phyloP scores from a whole-genome alignment of 1,140 invertebrate genomes.

The Drosophila sulfurigaster region DNA sequence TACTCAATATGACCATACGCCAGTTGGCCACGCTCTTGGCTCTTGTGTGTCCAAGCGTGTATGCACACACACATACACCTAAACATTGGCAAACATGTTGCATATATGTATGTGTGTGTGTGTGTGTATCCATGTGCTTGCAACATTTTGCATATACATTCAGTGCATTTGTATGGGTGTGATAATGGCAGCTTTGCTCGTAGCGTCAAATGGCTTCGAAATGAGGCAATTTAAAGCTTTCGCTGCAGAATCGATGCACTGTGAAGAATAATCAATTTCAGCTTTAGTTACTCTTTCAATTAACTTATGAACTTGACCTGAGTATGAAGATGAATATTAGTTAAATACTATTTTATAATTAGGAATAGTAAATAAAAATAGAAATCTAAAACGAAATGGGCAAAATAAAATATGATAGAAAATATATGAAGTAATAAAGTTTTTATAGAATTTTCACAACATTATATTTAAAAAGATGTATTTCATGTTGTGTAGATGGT shows the following conservation, averaged over 20 bases:
- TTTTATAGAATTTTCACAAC: no score
- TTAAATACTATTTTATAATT: no score
- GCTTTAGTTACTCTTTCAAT: constrained; percentile 18
- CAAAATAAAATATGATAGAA: no score
- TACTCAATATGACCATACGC: constrained; percentile 66
- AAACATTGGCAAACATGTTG: constrained; percentile 39
- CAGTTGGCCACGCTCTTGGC: constrained; percentile 64
- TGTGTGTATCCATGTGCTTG: constrained; percentile 25
- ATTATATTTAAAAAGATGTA: no score
- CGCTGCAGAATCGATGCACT: constrained; percentile 24
- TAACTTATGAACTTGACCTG: not conserved
- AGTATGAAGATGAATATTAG: not conserved
- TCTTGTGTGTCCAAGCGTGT: constrained; percentile 27
- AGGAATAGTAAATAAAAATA: no score
- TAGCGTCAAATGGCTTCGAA: constrained; percentile 37
- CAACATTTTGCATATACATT: constrained; percentile 8
- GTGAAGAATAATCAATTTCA: constrained; percentile 39
- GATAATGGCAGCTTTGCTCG: constrained; percentile 64
- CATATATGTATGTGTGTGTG: constrained; percentile 24
- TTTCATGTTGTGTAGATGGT: no score
- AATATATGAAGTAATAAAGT: no score
- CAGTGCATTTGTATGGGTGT: constrained; percentile 20
- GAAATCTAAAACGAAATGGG: no score
- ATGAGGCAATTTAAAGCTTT: constrained; percentile 55
- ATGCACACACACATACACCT: constrained; percentile 3